Base-by-base conservation (phyloP, 2,113 vertebrate genomes). In the Larimichthys polyactis region DNA sequence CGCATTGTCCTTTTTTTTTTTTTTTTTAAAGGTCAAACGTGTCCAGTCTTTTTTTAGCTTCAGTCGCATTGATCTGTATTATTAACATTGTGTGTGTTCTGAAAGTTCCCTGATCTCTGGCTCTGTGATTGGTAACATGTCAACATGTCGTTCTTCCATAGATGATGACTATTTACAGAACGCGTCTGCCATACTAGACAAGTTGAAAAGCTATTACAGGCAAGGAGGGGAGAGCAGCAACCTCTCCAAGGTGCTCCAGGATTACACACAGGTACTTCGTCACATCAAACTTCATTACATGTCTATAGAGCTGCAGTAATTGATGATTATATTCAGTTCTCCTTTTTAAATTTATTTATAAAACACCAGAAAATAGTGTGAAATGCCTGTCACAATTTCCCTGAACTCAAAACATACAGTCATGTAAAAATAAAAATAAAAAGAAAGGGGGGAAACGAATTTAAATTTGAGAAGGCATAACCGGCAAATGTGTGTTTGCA, bases 81-180 rank as follows among this genome's bases (percentile, higher is more conserved):
- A 67, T 6, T 4, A 67, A 20, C 11, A 46, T 16, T 24, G 9
- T 46, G 59, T 27, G 16, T 36, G 17, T 2, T 11, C 4, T 27
- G 5, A 67, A 20, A 1, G 1, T 22, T 51, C 65, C 4, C 24
- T 48, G 29, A 60, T 36, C 1, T 69, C 17, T 60, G 62, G 8
- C 52, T 72, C 2, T 81, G 57, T 36, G 63, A 32, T 70, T 77
- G 52, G 20, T 88, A 60, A 71, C n/a, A 11, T 79, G 72, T 71
- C 82, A 40, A 85, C 44, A 6, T 75, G 2, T 70, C 74, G 19
- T 93, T 65, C 89, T 87, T 84, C 84, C 88, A 63, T 78, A 99
- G 98, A 97, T 96, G 89, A 96, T 86, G 95, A 96, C 82, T 97
- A 98, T 94, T 94, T 99, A 94, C 95, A 95, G 87, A 97, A 97